Conservation (phyloP, 2,888 invertebrate genomes). For the Apamea epomidion region DNA sequence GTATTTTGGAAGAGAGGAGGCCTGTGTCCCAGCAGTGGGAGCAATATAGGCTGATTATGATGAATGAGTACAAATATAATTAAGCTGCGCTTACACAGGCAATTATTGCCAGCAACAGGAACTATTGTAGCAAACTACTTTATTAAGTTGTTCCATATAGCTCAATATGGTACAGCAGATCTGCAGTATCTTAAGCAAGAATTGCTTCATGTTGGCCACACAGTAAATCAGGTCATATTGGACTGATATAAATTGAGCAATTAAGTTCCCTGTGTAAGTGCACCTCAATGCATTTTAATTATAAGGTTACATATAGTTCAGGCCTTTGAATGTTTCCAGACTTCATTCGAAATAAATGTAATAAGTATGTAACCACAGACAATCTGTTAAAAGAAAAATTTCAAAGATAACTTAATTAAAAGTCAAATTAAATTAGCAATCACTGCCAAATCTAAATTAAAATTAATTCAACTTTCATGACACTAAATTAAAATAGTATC, state of each 20-base stretch:
- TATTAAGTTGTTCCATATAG: background rate
- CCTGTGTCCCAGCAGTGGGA: no score
- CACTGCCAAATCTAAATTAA: slow-evolving; percentile 1
- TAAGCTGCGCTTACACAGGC: slow-evolving; percentile 17
- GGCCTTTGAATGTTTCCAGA: slow-evolving; percentile 8
- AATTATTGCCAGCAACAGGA: background rate
- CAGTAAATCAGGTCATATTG: background rate
- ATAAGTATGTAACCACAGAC: slow-evolving; percentile 18
- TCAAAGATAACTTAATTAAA: background rate
- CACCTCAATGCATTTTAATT: slow-evolving; percentile 16
- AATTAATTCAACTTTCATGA: slow-evolving; percentile 8
- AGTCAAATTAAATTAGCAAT: slow-evolving; percentile 4
- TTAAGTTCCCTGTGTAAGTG: slow-evolving; percentile 18
- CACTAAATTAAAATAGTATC: slow-evolving; percentile 4
- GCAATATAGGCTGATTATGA: no score
- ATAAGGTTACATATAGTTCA: slow-evolving; percentile 32
- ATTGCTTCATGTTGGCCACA: slow-evolving; percentile 1
- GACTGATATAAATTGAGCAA: slow-evolving; percentile 20
- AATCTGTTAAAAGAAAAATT: background rate
- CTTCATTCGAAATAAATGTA: background rate
- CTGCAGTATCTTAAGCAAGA: background rate
- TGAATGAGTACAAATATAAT: slow-evolving; percentile 4
- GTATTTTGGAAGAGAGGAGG: no score
- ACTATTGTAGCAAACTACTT: background rate
- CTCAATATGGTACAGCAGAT: background rate